Percentiles rank a stretch among this genome's conserved stretches.
Conservation (phyloP, 1,140 invertebrate genomes). For the Monochamus saltuarius region DNA sequence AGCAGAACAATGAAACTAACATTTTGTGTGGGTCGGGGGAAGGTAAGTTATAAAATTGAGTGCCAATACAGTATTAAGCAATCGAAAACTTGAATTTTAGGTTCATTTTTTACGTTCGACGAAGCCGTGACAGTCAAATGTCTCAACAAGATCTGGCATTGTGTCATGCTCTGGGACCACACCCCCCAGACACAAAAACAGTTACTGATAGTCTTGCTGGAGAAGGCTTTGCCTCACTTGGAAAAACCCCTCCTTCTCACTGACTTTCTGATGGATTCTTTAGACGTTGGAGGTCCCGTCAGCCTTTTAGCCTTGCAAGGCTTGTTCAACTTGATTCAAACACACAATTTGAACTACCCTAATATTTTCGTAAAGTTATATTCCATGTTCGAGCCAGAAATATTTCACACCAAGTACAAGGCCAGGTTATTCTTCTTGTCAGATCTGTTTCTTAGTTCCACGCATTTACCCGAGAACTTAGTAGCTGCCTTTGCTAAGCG, state of each 20-base stretch:
- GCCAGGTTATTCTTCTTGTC: slow-evolving; percentile 81
- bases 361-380: slow-evolving; percentile 95
- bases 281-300: slow-evolving; percentile 82
- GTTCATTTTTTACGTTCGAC: slow-evolving; percentile 42
- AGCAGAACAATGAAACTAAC: slow-evolving; percentile 36
- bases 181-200: slow-evolving; percentile 71
- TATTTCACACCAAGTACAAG: slow-evolving; percentile 90
- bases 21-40: slow-evolving; percentile 53
- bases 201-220: slow-evolving; percentile 77
- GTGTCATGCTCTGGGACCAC: slow-evolving; percentile 68
- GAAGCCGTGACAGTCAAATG: slow-evolving; percentile 40
- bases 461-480: slow-evolving; percentile 88
- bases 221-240: slow-evolving; percentile 79
- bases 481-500: slow-evolving; percentile 94
- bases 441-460: slow-evolving; percentile 89
- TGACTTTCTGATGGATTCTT: slow-evolving; percentile 90
- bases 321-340: slow-evolving; percentile 85
- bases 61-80: neutral
- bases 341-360: slow-evolving; percentile 93
- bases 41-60: slow-evolving; percentile 32
- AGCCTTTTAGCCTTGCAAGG: slow-evolving; percentile 91
- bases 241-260: slow-evolving; percentile 80
- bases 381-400: slow-evolving; percentile 84
- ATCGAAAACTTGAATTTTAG: neutral
- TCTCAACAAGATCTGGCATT: slow-evolving; percentile 70